Percentiles rank a stretch among this genome's conserved stretches.
Conservation (phyloP, 2,888 invertebrate species). For the Metopia argyrocephala region DNA sequence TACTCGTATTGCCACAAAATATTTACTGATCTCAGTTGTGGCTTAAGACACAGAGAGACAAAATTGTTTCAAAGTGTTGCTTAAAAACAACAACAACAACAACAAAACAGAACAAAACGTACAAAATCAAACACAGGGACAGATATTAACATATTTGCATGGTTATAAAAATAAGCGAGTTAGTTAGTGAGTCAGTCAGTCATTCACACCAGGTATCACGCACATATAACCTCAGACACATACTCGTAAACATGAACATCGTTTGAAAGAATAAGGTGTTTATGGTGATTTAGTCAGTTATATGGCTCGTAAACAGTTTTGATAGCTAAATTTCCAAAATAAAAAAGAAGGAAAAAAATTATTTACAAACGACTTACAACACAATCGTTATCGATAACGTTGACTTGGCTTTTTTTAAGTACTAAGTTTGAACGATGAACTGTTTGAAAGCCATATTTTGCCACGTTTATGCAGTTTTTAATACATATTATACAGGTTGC, state of each 20-base stretch:
- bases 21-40: slow-evolving; percentile 21
- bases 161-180: not conserved
- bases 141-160: not conserved
- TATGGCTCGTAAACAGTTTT: slow-evolving; percentile 78
- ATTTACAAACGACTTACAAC: slow-evolving; percentile 1
- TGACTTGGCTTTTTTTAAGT: slow-evolving; percentile 5
- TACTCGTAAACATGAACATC: not conserved
- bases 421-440: not conserved
- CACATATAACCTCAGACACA: slow-evolving; percentile 48
- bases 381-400: slow-evolving; percentile 58
- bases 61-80: slow-evolving; percentile 30
- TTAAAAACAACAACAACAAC: slow-evolving; percentile 15
- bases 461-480: not conserved
- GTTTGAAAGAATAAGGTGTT: slow-evolving; percentile 74
- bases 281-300: slow-evolving; percentile 79
- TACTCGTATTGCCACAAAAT: slow-evolving; percentile 51
- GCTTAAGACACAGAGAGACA: slow-evolving; percentile 1
- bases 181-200: not conserved
- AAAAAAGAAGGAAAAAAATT: slow-evolving; percentile 73
- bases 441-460: not conserved
- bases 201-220: slow-evolving; percentile 4
- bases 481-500: not conserved
- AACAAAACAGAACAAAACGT: too few species aligned
- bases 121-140: too few species aligned
- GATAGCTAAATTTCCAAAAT: slow-evolving; percentile 78